Base-by-base conservation (phyloP, 2,888 invertebrate species). In the Drosophila histrio region DNA sequence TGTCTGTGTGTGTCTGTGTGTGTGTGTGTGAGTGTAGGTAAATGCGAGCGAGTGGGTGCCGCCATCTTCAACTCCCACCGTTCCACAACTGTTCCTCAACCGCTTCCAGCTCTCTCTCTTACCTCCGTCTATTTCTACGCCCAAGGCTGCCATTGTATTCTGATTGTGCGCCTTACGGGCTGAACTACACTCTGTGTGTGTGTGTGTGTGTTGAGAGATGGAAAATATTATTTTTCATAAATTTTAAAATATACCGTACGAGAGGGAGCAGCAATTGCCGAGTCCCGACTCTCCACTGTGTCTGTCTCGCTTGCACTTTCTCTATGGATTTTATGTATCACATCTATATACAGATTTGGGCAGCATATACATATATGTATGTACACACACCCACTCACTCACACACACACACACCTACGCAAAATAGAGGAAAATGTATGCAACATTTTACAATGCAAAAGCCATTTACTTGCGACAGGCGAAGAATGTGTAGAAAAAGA, bases 201-300 rank as follows among this genome's bases (percentile, higher is more conserved):
- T 69, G 54, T 67, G 61, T 56, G 65, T 72, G 79, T 76, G 72
- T 71, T 62, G 61, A 63, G 60, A 79, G 68, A 79, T 79, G 83
- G 77, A 85, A 90, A 90, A 90, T 89, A 89, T 87, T 89, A 89
- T 88, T 89, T 88, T 90, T 89, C 89, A 89, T 89, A 89, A 89
- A 90, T 89, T 89, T 90, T 87, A 90, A 90, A 89, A 89, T 82
- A 87, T 89, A 87, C 76, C 76, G 59, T 58, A 61, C 24, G 56
- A 53, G 56, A 53, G 59, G 67, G 30, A 57, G 58, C 47, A 38
- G 50, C 30, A 22, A 17, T 24, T 24, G 26, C 58, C 50, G 39
- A n/a, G 36, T 11, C n/a, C 28, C 58, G 13, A 50, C 46, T 32
- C 26, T 38, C 26, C 28, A 3, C 34, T 30, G 11, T 28, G 38